Conservation (phyloP, 2,888 invertebrate species). For the Leptodirus hochenwartii region DNA sequence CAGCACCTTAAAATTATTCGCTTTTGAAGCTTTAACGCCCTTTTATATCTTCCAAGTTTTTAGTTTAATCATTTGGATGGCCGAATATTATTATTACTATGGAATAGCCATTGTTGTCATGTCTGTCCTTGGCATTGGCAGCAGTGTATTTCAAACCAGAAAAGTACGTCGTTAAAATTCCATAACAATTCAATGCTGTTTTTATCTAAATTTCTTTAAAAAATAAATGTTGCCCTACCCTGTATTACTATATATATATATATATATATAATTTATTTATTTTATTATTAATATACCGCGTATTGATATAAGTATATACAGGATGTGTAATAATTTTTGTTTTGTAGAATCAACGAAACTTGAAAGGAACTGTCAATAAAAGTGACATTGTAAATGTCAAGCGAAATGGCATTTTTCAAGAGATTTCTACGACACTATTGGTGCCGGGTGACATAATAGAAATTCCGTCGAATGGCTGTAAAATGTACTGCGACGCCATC, state of each 20-base stretch:
- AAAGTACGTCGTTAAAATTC: slow-evolving; percentile 33
- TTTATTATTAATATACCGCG: slow-evolving; percentile 4
- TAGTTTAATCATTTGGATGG: slow-evolving; percentile 74
- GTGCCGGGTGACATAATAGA: slow-evolving; percentile 83
- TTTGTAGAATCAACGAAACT: slow-evolving; percentile 60
- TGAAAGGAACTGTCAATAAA: slow-evolving; percentile 68
- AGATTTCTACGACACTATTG: slow-evolving; percentile 50
- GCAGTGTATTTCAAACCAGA: slow-evolving; percentile 68
- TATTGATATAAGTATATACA: not conserved
- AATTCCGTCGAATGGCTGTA: slow-evolving; percentile 64
- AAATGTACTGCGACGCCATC: slow-evolving; percentile 85
- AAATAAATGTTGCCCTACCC: too few species aligned
- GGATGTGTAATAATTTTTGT: not conserved
- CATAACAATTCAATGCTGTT: not conserved
- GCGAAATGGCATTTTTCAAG: slow-evolving; percentile 28
- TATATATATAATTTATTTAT: slow-evolving; percentile 5
- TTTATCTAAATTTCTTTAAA: too few species aligned
- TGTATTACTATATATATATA: too few species aligned
- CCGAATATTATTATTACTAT: slow-evolving; percentile 77
- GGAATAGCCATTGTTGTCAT: slow-evolving; percentile 70
- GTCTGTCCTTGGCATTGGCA: slow-evolving; percentile 66
- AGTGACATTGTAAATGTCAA: slow-evolving; percentile 50
- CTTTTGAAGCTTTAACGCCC: slow-evolving; percentile 78
- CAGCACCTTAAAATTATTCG: slow-evolving; percentile 48
- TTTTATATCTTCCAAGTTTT: slow-evolving; percentile 93